phyloP scores from a whole-genome alignment of 2,113 vertebrate species.

The Amazona guildingii region DNA sequence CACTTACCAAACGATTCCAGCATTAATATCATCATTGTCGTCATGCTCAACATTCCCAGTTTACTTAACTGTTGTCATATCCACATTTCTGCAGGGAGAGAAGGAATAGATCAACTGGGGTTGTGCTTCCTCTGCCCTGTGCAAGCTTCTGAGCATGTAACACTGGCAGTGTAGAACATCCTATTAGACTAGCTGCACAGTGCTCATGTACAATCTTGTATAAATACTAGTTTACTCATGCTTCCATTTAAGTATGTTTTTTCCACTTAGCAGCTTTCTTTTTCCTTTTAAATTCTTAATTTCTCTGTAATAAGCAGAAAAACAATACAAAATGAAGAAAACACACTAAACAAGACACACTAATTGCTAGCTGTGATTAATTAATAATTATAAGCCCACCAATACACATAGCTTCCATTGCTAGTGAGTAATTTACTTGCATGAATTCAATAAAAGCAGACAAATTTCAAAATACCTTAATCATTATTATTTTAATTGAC shows the following conservation, averaged over 20 bases:
- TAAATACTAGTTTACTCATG: background rate
- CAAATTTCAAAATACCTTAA: conserved; percentile 1
- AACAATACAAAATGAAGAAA: background rate
- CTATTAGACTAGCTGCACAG: background rate
- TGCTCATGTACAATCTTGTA: background rate
- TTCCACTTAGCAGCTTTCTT: background rate
- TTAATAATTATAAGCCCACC: background rate
- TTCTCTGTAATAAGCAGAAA: background rate
- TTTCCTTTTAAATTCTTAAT: background rate
- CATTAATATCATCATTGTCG: background rate
- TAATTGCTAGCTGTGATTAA: conserved; percentile 4
- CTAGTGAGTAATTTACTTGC: background rate
- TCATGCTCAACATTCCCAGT: background rate
- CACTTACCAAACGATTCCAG: background rate
- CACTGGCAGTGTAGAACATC: background rate
- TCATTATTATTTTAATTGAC: background rate
- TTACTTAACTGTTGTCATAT: background rate
- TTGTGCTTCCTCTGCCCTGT: background rate
- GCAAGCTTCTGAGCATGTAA: background rate
- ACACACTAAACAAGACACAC: background rate
- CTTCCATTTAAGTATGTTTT: background rate
- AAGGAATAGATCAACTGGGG: background rate
- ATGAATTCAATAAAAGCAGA: background rate
- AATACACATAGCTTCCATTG: background rate
- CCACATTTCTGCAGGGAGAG: background rate